These are phyloP conservation scores for Escarpia spicata DNA, from an alignment of 2,888 invertebrate species.

Conservation along the genomic window DNA sequence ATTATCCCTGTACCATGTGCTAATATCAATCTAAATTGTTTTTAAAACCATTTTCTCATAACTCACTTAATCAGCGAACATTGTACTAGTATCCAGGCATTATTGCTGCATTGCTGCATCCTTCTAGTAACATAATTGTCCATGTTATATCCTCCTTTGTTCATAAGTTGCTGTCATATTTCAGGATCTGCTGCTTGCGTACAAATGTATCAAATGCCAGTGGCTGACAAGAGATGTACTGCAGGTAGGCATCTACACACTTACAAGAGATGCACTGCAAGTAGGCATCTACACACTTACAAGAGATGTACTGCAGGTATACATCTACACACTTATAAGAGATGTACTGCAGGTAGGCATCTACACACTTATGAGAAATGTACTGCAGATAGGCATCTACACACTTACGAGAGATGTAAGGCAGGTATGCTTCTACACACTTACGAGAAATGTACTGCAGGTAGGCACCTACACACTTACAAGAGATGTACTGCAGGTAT, in stretches of 20 bases:
- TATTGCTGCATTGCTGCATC: neutral
- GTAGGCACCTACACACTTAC: too few species aligned
- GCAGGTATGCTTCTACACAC: too few species aligned
- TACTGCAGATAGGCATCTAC: too few species aligned
- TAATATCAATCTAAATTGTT: neutral
- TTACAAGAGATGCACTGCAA: neutral
- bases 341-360: too few species aligned
- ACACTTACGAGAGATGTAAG: too few species aligned
- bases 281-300: too few species aligned
- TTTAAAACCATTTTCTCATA: too few species aligned
- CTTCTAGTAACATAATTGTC: neutral
- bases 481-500: too few species aligned
- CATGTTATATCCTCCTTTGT: neutral
- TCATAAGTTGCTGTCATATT: conserved; percentile 27
- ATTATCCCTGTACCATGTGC: neutral
- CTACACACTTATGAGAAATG: too few species aligned
- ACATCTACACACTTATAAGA: too few species aligned
- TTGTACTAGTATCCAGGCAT: neutral
- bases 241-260: conserved; percentile 49
- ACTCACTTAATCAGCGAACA: neutral
- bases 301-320: too few species aligned
- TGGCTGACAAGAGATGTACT: conserved; percentile 56
- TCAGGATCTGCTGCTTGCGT: conserved; percentile 55
- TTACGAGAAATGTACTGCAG: too few species aligned
- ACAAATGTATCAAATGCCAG: conserved; percentile 52